Evolutionary conservation across 2,113 vertebrate genomes (phyloP).

Genomic region (Melozone crissalis): DNA sequence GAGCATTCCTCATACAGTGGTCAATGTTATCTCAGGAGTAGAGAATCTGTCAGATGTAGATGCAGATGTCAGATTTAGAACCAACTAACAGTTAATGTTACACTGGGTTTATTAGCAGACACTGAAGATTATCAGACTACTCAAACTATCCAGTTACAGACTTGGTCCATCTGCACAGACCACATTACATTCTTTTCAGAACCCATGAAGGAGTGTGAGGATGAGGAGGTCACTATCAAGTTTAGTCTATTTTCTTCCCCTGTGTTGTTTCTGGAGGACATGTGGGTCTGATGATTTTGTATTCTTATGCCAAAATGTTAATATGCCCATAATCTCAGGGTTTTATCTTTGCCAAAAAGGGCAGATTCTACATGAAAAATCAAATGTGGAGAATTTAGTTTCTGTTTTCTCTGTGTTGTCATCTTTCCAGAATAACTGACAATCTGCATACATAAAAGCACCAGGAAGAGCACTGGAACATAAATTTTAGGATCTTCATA

Average conservation of each 20-base stretch:
- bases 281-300: neutral
- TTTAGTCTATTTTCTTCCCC: neutral
- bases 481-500: neutral
- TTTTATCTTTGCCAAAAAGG: neutral
- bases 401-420: neutral
- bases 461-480: neutral
- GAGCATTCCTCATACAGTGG: neutral
- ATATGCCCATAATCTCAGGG: neutral
- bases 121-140: neutral
- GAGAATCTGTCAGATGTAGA: neutral
- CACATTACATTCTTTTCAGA: neutral
- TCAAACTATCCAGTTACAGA: neutral
- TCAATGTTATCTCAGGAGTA: neutral
- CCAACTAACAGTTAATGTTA: neutral
- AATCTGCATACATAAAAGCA: neutral
- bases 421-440: neutral
- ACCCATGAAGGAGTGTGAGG: neutral
- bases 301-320: neutral
- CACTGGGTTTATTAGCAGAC: neutral
- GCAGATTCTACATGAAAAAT: conserved; percentile 8
- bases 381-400: neutral
- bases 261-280: neutral
- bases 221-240: neutral
- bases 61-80: neutral
- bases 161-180: neutral